Evolutionary conservation across 2,888 invertebrate genomes (phyloP).

Genomic region (Heliconius ethilla): DNA sequence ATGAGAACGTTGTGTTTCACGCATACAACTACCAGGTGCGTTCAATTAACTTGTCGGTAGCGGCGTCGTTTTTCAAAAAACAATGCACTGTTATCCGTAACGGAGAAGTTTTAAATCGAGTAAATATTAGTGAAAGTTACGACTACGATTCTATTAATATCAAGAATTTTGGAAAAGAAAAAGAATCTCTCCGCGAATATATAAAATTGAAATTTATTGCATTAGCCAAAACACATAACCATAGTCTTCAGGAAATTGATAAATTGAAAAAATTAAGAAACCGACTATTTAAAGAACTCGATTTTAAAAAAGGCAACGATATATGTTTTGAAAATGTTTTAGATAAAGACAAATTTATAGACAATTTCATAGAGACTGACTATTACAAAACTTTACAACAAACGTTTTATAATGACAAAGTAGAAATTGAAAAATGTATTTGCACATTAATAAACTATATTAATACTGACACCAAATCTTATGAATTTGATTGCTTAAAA

Average conservation of each 20-base stretch:
- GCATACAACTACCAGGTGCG: conserved; percentile 43
- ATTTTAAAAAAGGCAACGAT: conserved; percentile 5
- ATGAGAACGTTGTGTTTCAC: conserved; percentile 52
- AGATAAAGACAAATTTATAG: conserved; percentile 50
- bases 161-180: conserved; percentile 51
- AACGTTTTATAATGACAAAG: conserved; percentile 38
- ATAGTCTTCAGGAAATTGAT: conserved; percentile 50
- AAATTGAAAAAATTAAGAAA: conserved; percentile 51
- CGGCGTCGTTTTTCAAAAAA: conserved; percentile 49
- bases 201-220: conserved; percentile 54
- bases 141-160: conserved; percentile 52
- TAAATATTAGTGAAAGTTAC: conserved; percentile 53
- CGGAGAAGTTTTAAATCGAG: conserved; percentile 46
- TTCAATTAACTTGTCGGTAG: conserved; percentile 50
- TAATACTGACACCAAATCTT: conserved; percentile 54
- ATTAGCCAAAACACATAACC: conserved; percentile 32
- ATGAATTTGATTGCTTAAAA: conserved; percentile 54
- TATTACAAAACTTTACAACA: conserved; percentile 50
- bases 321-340: conserved; percentile 31
- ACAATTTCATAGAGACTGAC: conserved; percentile 46
- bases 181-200: conserved; percentile 53
- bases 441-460: conserved; percentile 59
- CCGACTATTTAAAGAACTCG: conserved; percentile 48
- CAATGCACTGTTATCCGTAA: conserved; percentile 52
- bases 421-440: conserved; percentile 55